Evolutionary conservation across 2,888 invertebrate species (phyloP).

Genomic region (Coronaproctus castanopsis): DNA sequence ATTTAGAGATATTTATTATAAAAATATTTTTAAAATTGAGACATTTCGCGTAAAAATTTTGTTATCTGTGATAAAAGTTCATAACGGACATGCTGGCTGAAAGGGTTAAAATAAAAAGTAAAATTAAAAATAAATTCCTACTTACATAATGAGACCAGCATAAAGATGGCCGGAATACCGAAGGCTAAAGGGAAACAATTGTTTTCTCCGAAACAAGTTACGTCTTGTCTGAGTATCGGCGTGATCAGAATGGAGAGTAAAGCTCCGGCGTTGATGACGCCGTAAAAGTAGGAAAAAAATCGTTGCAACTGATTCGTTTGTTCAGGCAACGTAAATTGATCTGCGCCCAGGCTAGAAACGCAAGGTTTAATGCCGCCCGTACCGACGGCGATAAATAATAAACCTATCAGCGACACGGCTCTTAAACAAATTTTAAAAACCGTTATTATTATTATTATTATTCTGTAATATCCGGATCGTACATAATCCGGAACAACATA

Average conservation of each 20-base stretch:
- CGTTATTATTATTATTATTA: too few relatives aligned
- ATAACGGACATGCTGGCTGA: too few relatives aligned
- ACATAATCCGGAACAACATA: too few relatives aligned
- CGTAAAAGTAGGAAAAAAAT: conserved; percentile 60
- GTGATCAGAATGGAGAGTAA: conserved; percentile 51
- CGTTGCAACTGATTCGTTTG: conserved; percentile 41
- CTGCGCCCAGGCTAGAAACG: conserved; percentile 61
- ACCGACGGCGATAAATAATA: conserved; percentile 47
- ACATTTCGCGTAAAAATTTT: too few relatives aligned
- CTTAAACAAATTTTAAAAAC: too few relatives aligned
- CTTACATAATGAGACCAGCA: conserved; percentile 38
- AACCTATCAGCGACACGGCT: conserved; percentile 32
- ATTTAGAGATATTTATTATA: too few relatives aligned
- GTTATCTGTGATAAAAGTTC: too few relatives aligned
- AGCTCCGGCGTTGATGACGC: conserved; percentile 42
- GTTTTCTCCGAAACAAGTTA: conserved; percentile 41
- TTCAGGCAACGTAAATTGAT: conserved; percentile 45
- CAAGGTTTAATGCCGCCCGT: conserved; percentile 70
- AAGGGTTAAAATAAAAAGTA: too few relatives aligned
- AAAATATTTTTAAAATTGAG: too few relatives aligned
- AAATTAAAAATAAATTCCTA: too few relatives aligned
- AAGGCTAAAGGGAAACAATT: conserved; percentile 53
- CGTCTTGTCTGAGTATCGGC: conserved; percentile 42
- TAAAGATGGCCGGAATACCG: conserved; percentile 45
- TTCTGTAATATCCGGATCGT: too few relatives aligned